phyloP scores from a whole-genome alignment of 2,888 invertebrate species.

The Melinaea menophilus region DNA sequence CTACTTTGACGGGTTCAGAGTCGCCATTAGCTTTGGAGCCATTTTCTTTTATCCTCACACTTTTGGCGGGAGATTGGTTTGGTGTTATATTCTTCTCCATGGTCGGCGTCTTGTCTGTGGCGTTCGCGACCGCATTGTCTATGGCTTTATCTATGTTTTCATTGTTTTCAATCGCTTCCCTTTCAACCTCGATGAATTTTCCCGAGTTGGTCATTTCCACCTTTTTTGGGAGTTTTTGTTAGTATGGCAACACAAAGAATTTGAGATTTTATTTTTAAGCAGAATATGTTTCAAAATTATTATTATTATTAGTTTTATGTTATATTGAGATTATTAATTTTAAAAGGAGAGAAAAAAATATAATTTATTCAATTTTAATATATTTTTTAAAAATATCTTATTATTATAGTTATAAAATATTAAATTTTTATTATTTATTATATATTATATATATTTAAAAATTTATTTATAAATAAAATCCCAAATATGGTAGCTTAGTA shows the following conservation, averaged over 20 bases:
- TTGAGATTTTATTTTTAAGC: conserved; percentile 25
- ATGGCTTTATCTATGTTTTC: conserved; percentile 32
- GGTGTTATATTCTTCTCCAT: conserved; percentile 49
- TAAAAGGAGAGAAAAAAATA: too few species aligned
- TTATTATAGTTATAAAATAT: neutral
- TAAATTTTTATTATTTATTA: neutral
- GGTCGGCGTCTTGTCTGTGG: conserved; percentile 36
- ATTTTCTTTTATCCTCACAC: conserved; percentile 69
- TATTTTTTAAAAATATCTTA: too few species aligned
- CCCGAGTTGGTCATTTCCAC: conserved; percentile 74
- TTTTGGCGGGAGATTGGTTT: conserved; percentile 64
- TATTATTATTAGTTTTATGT: neutral
- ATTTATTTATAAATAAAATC: neutral
- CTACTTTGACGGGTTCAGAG: conserved; percentile 43
- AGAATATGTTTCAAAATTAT: neutral
- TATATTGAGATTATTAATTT: neutral
- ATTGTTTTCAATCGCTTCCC: conserved; percentile 45
- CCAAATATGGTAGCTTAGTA: conserved; percentile 5
- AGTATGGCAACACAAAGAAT: conserved; percentile 58
- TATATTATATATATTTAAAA: neutral
- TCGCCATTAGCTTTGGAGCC: conserved; percentile 58
- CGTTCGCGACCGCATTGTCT: conserved; percentile 35
- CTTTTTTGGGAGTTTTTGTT: conserved; percentile 62
- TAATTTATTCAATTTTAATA: too few species aligned
- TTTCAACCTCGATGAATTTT: conserved; percentile 75